phyloP scores from a whole-genome alignment of 1,140 invertebrate species.

The Platyscapa corneri region DNA sequence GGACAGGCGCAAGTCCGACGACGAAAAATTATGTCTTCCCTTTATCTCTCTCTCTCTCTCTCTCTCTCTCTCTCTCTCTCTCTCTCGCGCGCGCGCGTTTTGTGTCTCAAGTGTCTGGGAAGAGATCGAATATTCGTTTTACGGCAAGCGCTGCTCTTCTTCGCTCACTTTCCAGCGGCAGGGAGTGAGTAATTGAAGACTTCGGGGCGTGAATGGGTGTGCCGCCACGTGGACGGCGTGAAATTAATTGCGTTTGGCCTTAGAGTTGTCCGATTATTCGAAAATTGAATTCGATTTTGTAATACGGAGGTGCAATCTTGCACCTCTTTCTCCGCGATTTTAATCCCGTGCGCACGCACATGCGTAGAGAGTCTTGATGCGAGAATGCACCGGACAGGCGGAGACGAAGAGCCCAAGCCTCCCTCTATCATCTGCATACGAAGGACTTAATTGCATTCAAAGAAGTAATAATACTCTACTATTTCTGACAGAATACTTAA shows the following conservation, averaged over 20 bases:
- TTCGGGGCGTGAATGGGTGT: slow-evolving; percentile 63
- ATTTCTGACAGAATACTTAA: not conserved
- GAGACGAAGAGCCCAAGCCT: not conserved
- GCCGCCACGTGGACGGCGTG: slow-evolving; percentile 60
- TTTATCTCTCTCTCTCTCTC: not conserved
- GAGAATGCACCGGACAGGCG: not conserved
- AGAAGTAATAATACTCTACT: slow-evolving; percentile 7
- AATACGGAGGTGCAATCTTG: not conserved
- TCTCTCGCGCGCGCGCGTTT: not conserved
- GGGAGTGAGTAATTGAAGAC: slow-evolving; percentile 61
- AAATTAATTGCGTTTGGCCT: slow-evolving; percentile 60
- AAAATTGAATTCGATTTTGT: slow-evolving; percentile 9
- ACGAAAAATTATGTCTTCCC: slow-evolving; percentile 61
- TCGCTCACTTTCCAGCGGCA: not conserved
- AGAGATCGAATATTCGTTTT: slow-evolving; percentile 33
- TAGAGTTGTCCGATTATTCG: not conserved
- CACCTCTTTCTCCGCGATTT: not conserved
- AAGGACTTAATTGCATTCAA: not conserved
- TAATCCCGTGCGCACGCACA: not conserved
- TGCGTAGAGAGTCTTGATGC: not conserved
- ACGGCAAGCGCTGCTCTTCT: not conserved
- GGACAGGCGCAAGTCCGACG: not conserved
- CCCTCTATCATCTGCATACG: not conserved
- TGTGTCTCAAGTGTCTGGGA: not conserved
- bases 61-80: slow-evolving; percentile 28